Evolutionary conservation across 2,888 invertebrate species (phyloP).

Genomic region (Agelastica alni): DNA sequence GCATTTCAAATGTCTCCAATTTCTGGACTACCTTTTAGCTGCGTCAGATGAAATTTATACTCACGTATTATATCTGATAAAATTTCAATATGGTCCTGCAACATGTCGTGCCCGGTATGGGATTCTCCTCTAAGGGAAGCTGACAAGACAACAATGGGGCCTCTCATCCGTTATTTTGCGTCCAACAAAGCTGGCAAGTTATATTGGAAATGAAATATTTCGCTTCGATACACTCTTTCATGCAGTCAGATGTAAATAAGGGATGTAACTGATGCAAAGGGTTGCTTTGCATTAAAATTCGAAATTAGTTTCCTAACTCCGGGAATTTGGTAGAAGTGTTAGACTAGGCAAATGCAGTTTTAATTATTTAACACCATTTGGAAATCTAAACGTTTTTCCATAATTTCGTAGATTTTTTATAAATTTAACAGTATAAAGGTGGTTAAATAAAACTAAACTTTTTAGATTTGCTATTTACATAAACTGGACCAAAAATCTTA

Average conservation of each 20-base stretch:
- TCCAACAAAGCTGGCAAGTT: constrained; percentile 53
- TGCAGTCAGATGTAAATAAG: constrained; percentile 53
- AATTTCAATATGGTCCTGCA: constrained; percentile 48
- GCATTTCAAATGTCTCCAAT: too few relatives aligned
- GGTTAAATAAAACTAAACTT: too few relatives aligned
- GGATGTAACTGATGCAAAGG: constrained; percentile 49
- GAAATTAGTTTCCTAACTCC: constrained; percentile 37
- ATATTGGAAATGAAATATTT: constrained; percentile 57
- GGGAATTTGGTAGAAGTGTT: neutral
- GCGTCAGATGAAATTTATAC: constrained; percentile 33
- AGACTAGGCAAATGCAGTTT: constrained; percentile 5
- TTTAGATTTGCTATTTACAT: too few relatives aligned
- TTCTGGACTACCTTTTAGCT: neutral
- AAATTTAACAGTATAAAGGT: too few relatives aligned
- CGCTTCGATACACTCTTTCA: constrained; percentile 55
- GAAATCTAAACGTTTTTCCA: too few relatives aligned
- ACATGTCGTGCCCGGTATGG: constrained; percentile 38
- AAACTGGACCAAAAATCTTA: too few relatives aligned
- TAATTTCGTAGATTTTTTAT: too few relatives aligned
- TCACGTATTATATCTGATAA: constrained; percentile 48
- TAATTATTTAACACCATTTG: too few relatives aligned
- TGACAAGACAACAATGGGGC: constrained; percentile 53
- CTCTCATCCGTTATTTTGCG: constrained; percentile 52
- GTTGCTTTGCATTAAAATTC: constrained; percentile 42
- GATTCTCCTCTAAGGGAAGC: constrained; percentile 39